Percentiles rank a stretch among this genome's conserved stretches.
Evolutionary conservation across 1,140 invertebrate genomes (phyloP).

Genomic region (Eufriesea mexicana): DNA sequence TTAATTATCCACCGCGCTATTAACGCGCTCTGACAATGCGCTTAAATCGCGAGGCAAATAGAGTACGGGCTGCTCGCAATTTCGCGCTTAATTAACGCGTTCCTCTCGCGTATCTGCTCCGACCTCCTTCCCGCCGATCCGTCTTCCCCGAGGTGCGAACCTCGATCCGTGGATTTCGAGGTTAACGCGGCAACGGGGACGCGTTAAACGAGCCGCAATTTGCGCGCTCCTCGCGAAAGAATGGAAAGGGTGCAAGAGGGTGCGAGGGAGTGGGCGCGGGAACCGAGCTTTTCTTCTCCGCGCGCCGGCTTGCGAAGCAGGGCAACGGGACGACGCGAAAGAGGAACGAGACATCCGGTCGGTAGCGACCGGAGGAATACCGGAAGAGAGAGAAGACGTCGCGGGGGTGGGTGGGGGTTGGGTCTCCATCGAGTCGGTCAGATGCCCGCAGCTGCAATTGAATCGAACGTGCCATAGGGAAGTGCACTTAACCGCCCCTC

Average conservation of each 20-base stretch:
- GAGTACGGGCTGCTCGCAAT: conserved; percentile 12
- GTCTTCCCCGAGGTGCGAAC: conserved; percentile 26
- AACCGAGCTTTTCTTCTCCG: conserved; percentile 43
- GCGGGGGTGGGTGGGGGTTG: not conserved
- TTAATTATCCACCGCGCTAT: conserved; percentile 32
- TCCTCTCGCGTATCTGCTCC: not conserved
- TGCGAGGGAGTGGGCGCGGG: too few relatives aligned
- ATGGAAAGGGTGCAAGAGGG: not conserved
- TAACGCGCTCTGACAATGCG: conserved; percentile 25
- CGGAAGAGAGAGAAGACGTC: not conserved
- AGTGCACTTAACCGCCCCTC: conserved; percentile 71
- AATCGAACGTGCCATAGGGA: conserved; percentile 71
- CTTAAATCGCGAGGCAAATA: conserved; percentile 21
- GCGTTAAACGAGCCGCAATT: conserved; percentile 44
- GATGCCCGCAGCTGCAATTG: conserved; percentile 68
- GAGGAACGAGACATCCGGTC: conserved; percentile 8
- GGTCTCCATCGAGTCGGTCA: conserved; percentile 62
- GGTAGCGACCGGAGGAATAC: conserved; percentile 11
- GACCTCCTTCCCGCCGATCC: conserved; percentile 18
- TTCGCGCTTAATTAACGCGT: conserved; percentile 41
- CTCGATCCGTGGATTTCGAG: conserved; percentile 22
- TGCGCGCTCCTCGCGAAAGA: not conserved
- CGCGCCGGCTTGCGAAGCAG: conserved; percentile 13
- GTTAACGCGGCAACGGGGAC: conserved; percentile 24
- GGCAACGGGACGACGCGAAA: conserved; percentile 3